These are phyloP conservation scores for Solea solea DNA, from an alignment of 2,113 vertebrate species.

Conservation along the genomic window DNA sequence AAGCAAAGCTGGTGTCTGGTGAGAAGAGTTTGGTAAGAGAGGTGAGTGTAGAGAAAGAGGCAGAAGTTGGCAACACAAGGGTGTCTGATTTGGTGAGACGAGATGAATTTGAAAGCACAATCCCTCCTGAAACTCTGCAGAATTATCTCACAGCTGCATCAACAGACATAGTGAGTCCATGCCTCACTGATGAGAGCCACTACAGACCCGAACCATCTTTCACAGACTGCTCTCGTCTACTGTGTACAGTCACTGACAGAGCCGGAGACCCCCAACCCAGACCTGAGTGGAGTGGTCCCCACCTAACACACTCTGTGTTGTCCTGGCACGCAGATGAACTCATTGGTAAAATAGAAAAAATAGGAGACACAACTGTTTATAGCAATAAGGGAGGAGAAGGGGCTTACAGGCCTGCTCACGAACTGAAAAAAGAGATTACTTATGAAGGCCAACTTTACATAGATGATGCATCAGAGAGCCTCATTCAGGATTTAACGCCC, in stretches of 20 bases:
- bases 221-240: conserved; percentile 50
- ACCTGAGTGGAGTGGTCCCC: conserved; percentile 41
- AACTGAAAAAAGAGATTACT: conserved; percentile 19
- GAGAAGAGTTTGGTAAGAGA: conserved; percentile 29
- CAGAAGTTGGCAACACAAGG: conserved; percentile 19
- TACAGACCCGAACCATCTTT: conserved; percentile 45
- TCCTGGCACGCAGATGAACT: conserved; percentile 68
- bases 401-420: conserved; percentile 2
- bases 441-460: conserved; percentile 10
- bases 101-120: conserved; percentile 23
- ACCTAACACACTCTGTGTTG: conserved; percentile 25
- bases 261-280: conserved; percentile 22
- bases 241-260: conserved; percentile 37
- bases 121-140: conserved; percentile 10
- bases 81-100: conserved; percentile 17
- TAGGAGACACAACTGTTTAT: conserved; percentile 53
- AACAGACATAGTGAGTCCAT: not conserved
- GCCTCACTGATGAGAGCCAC: conserved; percentile 13
- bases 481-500: conserved; percentile 22
- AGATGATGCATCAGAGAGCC: conserved; percentile 26
- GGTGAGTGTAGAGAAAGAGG: conserved; percentile 40
- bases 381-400: conserved; percentile 35
- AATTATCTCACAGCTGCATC: not conserved
- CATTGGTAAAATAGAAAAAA: conserved; percentile 57
- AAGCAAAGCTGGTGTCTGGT: conserved; percentile 6